Conservation (phyloP, 2,113 vertebrate species). For the Takifugu flavidus region DNA sequence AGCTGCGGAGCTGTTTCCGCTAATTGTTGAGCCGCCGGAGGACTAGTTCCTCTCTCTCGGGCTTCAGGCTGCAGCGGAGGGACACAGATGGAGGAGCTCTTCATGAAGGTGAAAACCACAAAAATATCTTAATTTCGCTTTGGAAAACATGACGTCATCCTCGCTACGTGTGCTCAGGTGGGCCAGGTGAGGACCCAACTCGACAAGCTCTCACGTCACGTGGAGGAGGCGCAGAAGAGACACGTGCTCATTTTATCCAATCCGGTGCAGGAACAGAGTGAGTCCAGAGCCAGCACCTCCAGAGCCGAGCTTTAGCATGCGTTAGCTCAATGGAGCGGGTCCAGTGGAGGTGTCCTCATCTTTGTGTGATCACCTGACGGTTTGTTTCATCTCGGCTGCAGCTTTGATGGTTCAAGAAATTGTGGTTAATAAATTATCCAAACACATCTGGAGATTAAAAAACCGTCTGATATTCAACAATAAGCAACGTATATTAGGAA, state of each 20-base stretch:
- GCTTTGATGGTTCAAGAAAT: too few relatives aligned
- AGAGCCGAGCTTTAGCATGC: background rate
- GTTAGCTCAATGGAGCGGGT: background rate
- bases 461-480: too few relatives aligned
- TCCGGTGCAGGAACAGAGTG: slow-evolving; percentile 85
- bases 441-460: too few relatives aligned
- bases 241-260: slow-evolving; percentile 85
- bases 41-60: too few relatives aligned
- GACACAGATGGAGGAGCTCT: background rate
- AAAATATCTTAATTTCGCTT: background rate
- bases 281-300: slow-evolving; percentile 42
- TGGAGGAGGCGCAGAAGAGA: slow-evolving; percentile 84
- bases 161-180: slow-evolving; percentile 68
- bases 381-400: too few relatives aligned
- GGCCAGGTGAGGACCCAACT: slow-evolving; percentile 82
- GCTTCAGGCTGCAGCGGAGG: background rate
- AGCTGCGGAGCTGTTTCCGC: too few relatives aligned
- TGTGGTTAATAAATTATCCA: too few relatives aligned
- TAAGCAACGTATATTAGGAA: too few relatives aligned
- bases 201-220: slow-evolving; percentile 77
- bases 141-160: background rate
- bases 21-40: too few relatives aligned
- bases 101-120: background rate
- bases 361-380: too few relatives aligned
- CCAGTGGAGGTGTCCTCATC: background rate